These are phyloP conservation scores for Lordiphosa clarofinis DNA, from an alignment of 1,140 invertebrate species.

Conservation along the genomic window DNA sequence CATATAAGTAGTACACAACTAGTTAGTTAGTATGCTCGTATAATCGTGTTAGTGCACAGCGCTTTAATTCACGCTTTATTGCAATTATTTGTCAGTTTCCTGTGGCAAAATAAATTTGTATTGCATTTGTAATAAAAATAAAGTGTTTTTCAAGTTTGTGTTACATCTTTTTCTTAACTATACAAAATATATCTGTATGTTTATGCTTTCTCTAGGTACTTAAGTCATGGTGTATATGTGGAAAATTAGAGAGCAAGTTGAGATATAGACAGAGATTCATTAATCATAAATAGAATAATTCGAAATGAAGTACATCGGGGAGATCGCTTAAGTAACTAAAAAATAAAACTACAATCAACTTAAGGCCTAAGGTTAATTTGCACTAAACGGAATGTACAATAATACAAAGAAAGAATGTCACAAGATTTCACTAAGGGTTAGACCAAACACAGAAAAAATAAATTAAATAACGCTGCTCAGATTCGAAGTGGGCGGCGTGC, in stretches of 20 bases:
- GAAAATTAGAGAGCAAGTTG: constrained; percentile 32
- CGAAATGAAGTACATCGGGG: constrained; percentile 56
- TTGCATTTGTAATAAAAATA: constrained; percentile 46
- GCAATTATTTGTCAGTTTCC: constrained; percentile 69
- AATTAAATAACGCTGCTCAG: constrained; percentile 65
- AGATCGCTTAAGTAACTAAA: constrained; percentile 60
- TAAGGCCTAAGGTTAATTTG: constrained; percentile 51
- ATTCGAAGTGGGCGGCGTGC: constrained; percentile 55
- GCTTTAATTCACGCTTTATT: constrained; percentile 35
- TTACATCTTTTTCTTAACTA: constrained; percentile 24
- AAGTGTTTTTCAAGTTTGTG: constrained; percentile 23
- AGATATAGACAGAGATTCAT: constrained; percentile 27
- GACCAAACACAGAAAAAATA: constrained; percentile 37
- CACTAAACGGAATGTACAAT: constrained; percentile 68
- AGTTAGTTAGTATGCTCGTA: neutral
- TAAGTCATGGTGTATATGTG: constrained; percentile 50
- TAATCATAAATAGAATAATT: constrained; percentile 26
- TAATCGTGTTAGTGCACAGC: constrained; percentile 4
- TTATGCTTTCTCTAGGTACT: constrained; percentile 70
- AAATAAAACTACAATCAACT: constrained; percentile 31
- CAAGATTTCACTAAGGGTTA: constrained; percentile 39
- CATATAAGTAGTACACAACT: no score
- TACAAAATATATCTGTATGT: constrained; percentile 28
- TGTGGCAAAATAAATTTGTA: constrained; percentile 52
- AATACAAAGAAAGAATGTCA: constrained; percentile 34